Percentiles rank a stretch among this genome's conserved stretches.
Evolutionary conservation across 2,797 vertebrate genomes (phyloP).

Genomic region (Clarias platycephalus): DNA sequence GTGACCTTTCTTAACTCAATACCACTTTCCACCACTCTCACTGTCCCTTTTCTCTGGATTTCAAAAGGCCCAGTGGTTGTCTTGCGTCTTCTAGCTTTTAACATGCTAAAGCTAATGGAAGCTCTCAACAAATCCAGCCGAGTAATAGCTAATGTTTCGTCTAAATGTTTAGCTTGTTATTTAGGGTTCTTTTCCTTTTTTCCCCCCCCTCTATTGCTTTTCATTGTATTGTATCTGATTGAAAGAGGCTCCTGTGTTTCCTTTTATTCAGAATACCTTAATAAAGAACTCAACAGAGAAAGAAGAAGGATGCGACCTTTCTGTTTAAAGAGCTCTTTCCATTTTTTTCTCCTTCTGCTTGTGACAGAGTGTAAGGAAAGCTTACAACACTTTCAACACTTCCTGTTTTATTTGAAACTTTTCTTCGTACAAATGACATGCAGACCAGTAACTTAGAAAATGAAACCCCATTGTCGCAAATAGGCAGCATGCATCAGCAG

Average conservation of each 20-base stretch:
- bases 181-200: not conserved
- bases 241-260: not conserved
- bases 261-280: not conserved
- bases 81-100: constrained; percentile 6
- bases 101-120: constrained; percentile 14
- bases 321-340: not conserved
- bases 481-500: not conserved
- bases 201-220: not conserved
- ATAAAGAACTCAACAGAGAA: not conserved
- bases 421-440: not conserved
- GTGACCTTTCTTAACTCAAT: constrained; percentile 55
- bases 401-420: not conserved
- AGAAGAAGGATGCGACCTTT: not conserved
- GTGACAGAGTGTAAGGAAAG: not conserved
- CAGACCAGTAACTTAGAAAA: too few relatives aligned
- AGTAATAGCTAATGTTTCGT: not conserved
- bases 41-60: constrained; percentile 54
- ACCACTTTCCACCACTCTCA: constrained; percentile 60
- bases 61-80: constrained; percentile 49
- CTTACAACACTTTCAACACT: not conserved
- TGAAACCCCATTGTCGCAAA: not conserved
- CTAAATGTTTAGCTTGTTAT: not conserved
- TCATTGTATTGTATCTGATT: not conserved
- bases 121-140: constrained; percentile 5
- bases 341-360: not conserved